Base-by-base conservation (phyloP, 1,140 invertebrate genomes). In the Gryon sp. region DNA sequence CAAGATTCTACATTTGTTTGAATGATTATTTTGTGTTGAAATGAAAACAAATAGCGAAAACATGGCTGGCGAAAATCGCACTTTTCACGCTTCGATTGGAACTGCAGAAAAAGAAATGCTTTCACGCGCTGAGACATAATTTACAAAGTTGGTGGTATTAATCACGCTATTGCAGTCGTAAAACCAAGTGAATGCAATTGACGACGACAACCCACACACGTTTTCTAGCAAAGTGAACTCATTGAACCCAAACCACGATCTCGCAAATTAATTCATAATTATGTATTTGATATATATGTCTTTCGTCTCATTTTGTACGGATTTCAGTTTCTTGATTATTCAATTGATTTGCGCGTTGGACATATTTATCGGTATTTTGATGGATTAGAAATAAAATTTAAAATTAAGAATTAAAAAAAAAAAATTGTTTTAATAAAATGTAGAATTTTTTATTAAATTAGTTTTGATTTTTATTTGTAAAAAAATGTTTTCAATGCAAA, bases 221-320 rank as follows among this genome's bases (percentile, higher is more conserved):
- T 24, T 43, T 65, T 45, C 46, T 65, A 53, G 9, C 26, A 65
- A 65, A 65, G 46, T 9, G 14, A 43, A 53, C 38, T 53, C 36
- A 65, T 15, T 45, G 45, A 63, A 41, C 45, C 45, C 14, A 32
- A 34, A 65, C 46, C 24, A 15, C 14, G 15, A 18, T 12, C 46
- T 22, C 5, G 34, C 34, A 32, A 63, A 52, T 62, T 50, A 62
- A 62, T 62, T 62, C 59, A 62, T 28, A 50, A 50, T 62, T 62
- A 38, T 28, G 46, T 15, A 34, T 28, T 22, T 5, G 8, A 43
- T 43, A 16, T 6, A 36, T 36, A 16, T 36, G 1, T 36, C 8
- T 14, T 30, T n/a, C n/a, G n/a, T n/a, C n/a, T n/a, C n/a, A n/a
- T n/a, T n/a, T n/a, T n/a, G n/a, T n/a, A n/a, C n/a, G n/a, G n/a